These are phyloP conservation scores for Erebia aethiops DNA, from an alignment of 2,888 invertebrate species.

Conservation along the genomic window DNA sequence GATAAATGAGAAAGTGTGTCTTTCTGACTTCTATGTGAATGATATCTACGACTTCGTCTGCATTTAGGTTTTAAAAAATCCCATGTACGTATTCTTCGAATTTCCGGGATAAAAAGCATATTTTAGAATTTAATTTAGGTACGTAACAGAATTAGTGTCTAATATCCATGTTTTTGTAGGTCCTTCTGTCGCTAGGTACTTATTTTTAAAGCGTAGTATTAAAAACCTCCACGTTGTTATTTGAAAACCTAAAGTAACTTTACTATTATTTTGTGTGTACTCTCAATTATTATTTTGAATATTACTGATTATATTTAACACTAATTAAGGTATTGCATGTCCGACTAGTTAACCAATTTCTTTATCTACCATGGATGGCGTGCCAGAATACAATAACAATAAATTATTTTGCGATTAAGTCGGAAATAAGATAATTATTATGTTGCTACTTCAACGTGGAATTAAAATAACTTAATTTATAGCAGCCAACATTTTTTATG, in stretches of 20 bases:
- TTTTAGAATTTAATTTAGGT: too few relatives aligned
- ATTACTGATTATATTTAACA: conserved; percentile 19
- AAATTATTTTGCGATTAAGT: conserved; percentile 24
- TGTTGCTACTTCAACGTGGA: not conserved
- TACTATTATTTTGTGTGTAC: not conserved
- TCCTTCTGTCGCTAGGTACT: too few relatives aligned
- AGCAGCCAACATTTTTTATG: not conserved
- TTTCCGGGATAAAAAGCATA: too few relatives aligned
- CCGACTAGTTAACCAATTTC: conserved; percentile 14
- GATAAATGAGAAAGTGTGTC: too few relatives aligned
- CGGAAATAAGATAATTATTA: conserved; percentile 14
- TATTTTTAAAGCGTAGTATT: too few relatives aligned
- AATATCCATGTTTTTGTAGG: too few relatives aligned
- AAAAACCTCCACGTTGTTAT: too few relatives aligned
- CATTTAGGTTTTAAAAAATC: too few relatives aligned
- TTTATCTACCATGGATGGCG: conserved; percentile 19
- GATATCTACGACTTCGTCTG: too few relatives aligned
- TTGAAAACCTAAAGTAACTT: not conserved
- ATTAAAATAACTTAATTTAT: not conserved
- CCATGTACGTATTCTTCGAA: too few relatives aligned
- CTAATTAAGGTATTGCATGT: conserved; percentile 51
- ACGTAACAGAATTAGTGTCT: too few relatives aligned
- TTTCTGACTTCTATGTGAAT: too few relatives aligned
- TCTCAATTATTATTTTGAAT: not conserved
- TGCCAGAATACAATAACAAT: conserved; percentile 15